A percentile compares a stretch with the other conserved stretches of the same genome.
phyloP scores from a whole-genome alignment of 2,888 invertebrate species.

The Watsonalla cultraria region DNA sequence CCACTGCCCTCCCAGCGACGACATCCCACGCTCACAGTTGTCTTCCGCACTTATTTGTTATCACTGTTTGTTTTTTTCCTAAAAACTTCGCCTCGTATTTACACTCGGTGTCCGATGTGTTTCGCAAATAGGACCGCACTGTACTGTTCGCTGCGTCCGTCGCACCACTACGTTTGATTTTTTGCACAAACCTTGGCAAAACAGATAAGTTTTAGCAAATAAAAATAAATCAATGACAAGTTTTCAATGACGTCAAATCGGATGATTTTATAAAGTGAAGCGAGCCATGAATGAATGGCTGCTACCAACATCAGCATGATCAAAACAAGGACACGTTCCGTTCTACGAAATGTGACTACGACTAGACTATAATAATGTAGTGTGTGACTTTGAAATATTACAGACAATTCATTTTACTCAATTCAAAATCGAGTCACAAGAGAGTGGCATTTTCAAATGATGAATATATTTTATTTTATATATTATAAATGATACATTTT shows the following conservation, averaged over 20 bases:
- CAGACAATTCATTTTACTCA: too few relatives aligned
- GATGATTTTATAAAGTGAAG: slow-evolving; percentile 45
- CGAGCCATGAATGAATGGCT: not conserved
- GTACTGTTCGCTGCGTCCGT: not conserved
- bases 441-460: too few relatives aligned
- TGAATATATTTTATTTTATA: too few relatives aligned
- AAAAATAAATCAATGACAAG: slow-evolving; percentile 60
- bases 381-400: too few relatives aligned
- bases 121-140: slow-evolving; percentile 1
- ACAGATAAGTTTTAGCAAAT: slow-evolving; percentile 31
- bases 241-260: slow-evolving; percentile 58
- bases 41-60: not conserved
- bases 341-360: not conserved
- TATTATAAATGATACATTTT: too few relatives aligned
- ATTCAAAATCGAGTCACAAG: too few relatives aligned
- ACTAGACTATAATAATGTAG: too few relatives aligned
- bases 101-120: not conserved
- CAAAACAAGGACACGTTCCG: not conserved
- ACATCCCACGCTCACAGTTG: slow-evolving; percentile 32
- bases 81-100: too few relatives aligned
- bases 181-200: slow-evolving; percentile 10
- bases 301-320: too few relatives aligned
- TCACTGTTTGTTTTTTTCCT: not conserved
- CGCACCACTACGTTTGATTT: slow-evolving; percentile 6
- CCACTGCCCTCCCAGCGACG: slow-evolving; percentile 68